Evolutionary conservation across 2,113 vertebrate genomes (phyloP).

Genomic region (Albula glossodonta): DNA sequence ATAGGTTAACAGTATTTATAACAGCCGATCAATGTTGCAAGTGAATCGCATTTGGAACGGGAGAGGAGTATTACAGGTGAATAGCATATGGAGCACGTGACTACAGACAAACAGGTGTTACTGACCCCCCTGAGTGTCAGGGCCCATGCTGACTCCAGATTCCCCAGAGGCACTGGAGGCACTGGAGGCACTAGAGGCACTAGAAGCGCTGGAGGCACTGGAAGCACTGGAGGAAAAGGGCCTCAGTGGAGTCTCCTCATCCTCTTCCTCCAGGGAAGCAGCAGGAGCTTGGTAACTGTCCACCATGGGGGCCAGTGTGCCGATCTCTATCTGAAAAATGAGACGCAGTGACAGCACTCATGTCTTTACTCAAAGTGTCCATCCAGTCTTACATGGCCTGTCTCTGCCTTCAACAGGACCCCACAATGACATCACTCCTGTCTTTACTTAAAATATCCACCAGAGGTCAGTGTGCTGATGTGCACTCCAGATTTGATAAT

Average conservation of each 20-base stretch:
- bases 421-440: conserved; percentile 13
- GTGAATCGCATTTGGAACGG: neutral
- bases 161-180: conserved; percentile 65
- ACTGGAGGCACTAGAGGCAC: conserved; percentile 32
- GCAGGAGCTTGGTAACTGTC: conserved; percentile 65
- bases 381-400: no score
- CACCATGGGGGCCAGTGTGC: conserved; percentile 15
- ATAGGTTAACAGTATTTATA: no score
- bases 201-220: neutral
- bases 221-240: conserved; percentile 39
- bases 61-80: neutral
- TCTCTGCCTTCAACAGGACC: neutral
- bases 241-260: conserved; percentile 71
- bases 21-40: no score
- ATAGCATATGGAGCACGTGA: neutral
- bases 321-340: conserved; percentile 10
- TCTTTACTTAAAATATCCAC: conserved; percentile 28
- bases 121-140: conserved; percentile 61
- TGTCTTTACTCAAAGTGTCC: conserved; percentile 28
- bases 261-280: conserved; percentile 69
- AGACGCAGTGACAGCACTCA: neutral
- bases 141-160: conserved; percentile 76
- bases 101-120: conserved; percentile 11
- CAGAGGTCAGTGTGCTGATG: conserved; percentile 65
- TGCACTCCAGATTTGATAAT: no score